A percentile compares a stretch with the other conserved stretches of the same genome.
Evolutionary conservation across 2,113 vertebrate genomes (phyloP).

Genomic region (Vireo altiloquus): DNA sequence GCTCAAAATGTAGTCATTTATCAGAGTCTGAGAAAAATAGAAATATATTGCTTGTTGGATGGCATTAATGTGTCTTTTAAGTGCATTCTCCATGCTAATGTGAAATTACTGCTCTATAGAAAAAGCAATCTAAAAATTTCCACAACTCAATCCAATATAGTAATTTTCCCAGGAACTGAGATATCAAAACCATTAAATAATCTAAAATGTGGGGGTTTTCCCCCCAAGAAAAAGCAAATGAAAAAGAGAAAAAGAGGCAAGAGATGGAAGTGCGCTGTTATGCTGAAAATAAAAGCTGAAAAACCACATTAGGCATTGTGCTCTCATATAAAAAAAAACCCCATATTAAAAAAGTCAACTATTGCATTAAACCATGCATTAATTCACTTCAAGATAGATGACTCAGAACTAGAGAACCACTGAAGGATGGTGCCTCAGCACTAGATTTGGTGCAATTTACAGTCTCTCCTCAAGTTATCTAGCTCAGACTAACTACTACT

Average conservation of each 20-base stretch:
- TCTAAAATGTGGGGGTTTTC: background rate
- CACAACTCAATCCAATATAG: background rate
- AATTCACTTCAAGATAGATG: background rate
- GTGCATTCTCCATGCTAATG: slow-evolving; percentile 1
- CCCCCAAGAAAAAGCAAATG: background rate
- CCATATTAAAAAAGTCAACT: background rate
- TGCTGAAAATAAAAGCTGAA: background rate
- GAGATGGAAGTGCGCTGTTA: background rate
- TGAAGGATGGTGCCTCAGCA: background rate
- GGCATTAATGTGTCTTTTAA: slow-evolving; percentile 18
- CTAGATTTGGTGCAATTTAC: background rate
- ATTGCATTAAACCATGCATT: background rate
- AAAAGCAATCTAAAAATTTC: slow-evolving; percentile 24
- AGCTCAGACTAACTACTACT: background rate
- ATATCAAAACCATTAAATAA: background rate
- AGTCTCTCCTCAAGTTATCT: background rate
- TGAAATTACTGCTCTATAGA: background rate
- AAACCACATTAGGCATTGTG: background rate
- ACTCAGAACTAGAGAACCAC: background rate
- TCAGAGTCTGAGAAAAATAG: slow-evolving; percentile 36
- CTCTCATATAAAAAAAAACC: background rate
- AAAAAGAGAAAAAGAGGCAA: background rate
- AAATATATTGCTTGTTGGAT: slow-evolving; percentile 15
- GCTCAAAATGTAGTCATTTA: slow-evolving; percentile 20
- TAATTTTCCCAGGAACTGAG: background rate